Evolutionary conservation across 2,113 vertebrate genomes (phyloP).

Genomic region (Nothocercus julius): DNA sequence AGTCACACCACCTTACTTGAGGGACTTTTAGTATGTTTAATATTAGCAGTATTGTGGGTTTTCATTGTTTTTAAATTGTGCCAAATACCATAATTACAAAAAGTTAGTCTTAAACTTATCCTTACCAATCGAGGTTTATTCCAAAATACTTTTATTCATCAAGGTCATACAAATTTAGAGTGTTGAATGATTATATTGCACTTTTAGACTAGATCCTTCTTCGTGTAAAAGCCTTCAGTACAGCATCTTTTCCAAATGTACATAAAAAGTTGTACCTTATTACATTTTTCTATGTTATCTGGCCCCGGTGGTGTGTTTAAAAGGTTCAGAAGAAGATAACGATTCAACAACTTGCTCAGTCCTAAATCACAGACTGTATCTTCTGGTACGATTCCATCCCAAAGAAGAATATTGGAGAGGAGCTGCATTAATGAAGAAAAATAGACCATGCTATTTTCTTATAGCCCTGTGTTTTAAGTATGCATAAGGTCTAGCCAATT

Average conservation of each 20-base stretch:
- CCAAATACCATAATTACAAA: background rate
- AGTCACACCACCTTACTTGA: background rate
- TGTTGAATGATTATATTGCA: background rate
- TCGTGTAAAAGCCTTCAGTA: background rate
- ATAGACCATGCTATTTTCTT: too few relatives aligned
- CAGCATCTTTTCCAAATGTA: background rate
- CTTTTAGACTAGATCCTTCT: background rate
- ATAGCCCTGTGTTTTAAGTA: too few relatives aligned
- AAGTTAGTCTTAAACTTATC: background rate
- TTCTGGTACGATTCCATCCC: constrained; percentile 86
- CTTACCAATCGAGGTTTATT: background rate
- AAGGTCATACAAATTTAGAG: background rate
- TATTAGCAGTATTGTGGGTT: background rate
- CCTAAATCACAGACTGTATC: constrained; percentile 82
- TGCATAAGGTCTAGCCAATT: too few relatives aligned
- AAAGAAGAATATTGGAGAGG: constrained; percentile 84
- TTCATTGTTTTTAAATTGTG: background rate
- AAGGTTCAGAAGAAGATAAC: constrained; percentile 87
- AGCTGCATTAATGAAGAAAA: constrained; percentile 77
- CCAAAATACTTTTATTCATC: background rate
- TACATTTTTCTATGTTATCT: constrained; percentile 76
- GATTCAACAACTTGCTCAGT: constrained; percentile 87
- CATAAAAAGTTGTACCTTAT: constrained; percentile 75
- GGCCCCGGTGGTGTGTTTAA: constrained; percentile 72
- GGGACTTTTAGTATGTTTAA: background rate